phyloP scores from a whole-genome alignment of 1,140 invertebrate species.

The Papilio xuthus region DNA sequence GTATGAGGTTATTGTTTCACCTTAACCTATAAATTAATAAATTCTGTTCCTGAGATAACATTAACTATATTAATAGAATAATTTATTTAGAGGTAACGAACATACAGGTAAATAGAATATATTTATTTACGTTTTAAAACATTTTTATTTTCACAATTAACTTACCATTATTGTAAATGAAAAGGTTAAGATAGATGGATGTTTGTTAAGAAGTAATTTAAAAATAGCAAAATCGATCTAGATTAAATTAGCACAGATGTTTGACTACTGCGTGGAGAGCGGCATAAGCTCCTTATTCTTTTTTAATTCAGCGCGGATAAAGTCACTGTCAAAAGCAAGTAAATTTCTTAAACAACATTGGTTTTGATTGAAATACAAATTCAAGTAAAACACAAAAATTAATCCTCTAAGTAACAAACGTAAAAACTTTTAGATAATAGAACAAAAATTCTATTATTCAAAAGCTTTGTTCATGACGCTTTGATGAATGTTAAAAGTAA shows the following conservation, averaged over 20 bases:
- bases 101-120: neutral
- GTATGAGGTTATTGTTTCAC: neutral
- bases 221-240: no score
- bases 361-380: neutral
- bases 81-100: neutral
- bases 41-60: neutral
- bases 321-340: no score
- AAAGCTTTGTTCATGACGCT: conserved; percentile 71
- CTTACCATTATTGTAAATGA: no score
- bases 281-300: no score
- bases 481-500: conserved; percentile 77
- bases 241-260: no score
- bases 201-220: no score
- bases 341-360: conserved; percentile 40
- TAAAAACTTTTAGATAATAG: conserved; percentile 39
- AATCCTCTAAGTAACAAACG: neutral
- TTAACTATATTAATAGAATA: neutral
- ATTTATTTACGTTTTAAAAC: no score
- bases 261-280: no score
- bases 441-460: conserved; percentile 74
- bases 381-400: conserved; percentile 34
- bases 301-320: no score
- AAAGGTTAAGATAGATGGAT: no score
- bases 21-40: neutral
- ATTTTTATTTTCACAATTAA: no score